phyloP scores from a whole-genome alignment of 2,888 invertebrate species.

The Catocala fraxini region DNA sequence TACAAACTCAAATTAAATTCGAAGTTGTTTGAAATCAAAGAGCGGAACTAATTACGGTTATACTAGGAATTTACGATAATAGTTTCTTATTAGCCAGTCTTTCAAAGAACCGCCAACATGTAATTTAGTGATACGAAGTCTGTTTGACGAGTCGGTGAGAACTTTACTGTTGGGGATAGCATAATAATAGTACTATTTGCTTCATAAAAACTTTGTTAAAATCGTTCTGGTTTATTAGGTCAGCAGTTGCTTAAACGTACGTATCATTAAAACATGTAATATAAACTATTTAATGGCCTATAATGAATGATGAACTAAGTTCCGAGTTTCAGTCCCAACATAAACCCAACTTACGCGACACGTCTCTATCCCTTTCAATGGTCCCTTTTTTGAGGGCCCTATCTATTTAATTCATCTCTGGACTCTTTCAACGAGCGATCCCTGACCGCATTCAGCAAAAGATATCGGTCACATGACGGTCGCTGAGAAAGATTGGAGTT shows the following conservation, averaged over 20 bases:
- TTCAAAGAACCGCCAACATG: slow-evolving; percentile 10
- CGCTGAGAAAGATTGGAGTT: slow-evolving; percentile 80
- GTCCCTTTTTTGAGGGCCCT: slow-evolving; percentile 78
- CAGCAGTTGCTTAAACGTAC: not conserved
- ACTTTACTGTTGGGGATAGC: slow-evolving; percentile 1
- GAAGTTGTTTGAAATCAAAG: slow-evolving; percentile 28
- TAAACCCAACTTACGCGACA: slow-evolving; percentile 49
- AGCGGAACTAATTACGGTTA: slow-evolving; percentile 37
- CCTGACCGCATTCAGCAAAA: slow-evolving; percentile 80
- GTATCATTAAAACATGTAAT: slow-evolving; percentile 22
- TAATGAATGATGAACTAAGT: slow-evolving; percentile 42
- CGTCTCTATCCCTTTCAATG: slow-evolving; percentile 67
- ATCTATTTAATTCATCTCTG: slow-evolving; percentile 86
- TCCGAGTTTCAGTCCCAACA: slow-evolving; percentile 21
- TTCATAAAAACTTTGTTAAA: not conserved
- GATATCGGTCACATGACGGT: slow-evolving; percentile 84
- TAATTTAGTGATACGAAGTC: slow-evolving; percentile 15
- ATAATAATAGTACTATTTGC: not conserved
- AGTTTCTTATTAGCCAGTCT: slow-evolving; percentile 11
- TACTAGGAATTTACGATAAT: slow-evolving; percentile 11
- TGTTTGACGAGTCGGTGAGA: slow-evolving; percentile 5
- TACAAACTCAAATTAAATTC: slow-evolving; percentile 19
- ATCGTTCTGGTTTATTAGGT: slow-evolving; percentile 4
- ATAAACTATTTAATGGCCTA: slow-evolving; percentile 26
- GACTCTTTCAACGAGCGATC: slow-evolving; percentile 81